A percentile compares a stretch with the other conserved stretches of the same genome.
Conservation (phyloP, 2,797 vertebrate genomes). For the Leptodactylus fallax region DNA sequence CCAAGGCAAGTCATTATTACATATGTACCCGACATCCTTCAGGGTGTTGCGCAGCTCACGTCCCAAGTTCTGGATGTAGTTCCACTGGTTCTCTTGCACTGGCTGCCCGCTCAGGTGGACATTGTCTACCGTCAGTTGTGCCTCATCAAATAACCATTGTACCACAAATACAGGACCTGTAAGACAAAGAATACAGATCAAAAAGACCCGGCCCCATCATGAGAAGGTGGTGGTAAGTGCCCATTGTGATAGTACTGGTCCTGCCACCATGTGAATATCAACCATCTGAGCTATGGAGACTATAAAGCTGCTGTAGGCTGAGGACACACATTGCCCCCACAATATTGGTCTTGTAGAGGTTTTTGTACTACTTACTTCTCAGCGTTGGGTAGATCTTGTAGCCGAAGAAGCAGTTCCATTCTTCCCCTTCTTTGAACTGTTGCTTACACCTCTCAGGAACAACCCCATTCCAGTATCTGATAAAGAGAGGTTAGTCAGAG, state of each 20-base stretch:
- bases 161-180: constrained; percentile 95
- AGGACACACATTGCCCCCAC: no score
- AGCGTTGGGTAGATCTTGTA: constrained; percentile 95
- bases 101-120: constrained; percentile 95
- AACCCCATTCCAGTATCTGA: constrained; percentile 91
- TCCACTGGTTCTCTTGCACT: constrained; percentile 95
- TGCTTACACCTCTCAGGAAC: constrained; percentile 89
- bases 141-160: constrained; percentile 98
- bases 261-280: no score
- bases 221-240: no score
- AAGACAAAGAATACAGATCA: not conserved
- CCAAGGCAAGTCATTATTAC: not conserved
- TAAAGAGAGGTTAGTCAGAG: constrained; percentile 11
- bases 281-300: no score
- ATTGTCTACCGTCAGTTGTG: constrained; percentile 94
- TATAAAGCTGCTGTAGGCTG: no score
- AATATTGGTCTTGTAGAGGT: not conserved
- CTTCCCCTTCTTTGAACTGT: constrained; percentile 87
- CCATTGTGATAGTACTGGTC: no score
- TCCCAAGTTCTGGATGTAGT: constrained; percentile 95
- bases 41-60: constrained; percentile 92
- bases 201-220: not conserved
- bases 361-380: constrained; percentile 82
- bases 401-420: constrained; percentile 99
- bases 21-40: constrained; percentile 90